Conservation (phyloP, 1,140 invertebrate species). For the Sinonovacula constricta region DNA sequence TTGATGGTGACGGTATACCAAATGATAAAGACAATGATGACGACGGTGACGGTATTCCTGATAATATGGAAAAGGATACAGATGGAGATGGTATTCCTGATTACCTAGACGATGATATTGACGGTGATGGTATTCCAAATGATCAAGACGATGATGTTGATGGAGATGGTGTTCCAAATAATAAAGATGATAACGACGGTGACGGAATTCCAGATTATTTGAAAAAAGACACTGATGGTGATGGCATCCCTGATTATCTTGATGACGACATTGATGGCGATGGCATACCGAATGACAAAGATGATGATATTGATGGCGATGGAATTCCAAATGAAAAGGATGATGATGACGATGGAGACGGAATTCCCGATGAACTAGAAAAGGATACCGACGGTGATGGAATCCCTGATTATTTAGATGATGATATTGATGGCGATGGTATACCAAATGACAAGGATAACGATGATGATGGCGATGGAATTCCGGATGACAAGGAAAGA, state of each 20-base stretch:
- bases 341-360: constrained; percentile 69
- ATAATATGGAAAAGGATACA: constrained; percentile 57
- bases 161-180: constrained; percentile 69
- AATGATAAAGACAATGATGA: constrained; percentile 62
- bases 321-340: constrained; percentile 67
- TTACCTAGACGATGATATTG: constrained; percentile 67
- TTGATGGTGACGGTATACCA: constrained; percentile 73
- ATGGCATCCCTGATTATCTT: constrained; percentile 66
- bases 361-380: constrained; percentile 68
- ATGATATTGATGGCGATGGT: constrained; percentile 73
- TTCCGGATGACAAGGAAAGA: constrained; percentile 65
- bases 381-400: constrained; percentile 68
- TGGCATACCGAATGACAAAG: constrained; percentile 59
- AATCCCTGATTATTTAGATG: constrained; percentile 65
- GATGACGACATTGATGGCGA: constrained; percentile 64
- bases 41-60: constrained; percentile 70
- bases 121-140: constrained; percentile 66
- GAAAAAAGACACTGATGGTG: constrained; percentile 59
- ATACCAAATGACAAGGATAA: constrained; percentile 66
- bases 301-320: constrained; percentile 72
- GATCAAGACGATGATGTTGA: constrained; percentile 70
- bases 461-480: constrained; percentile 70
- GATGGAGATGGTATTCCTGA: constrained; percentile 77
- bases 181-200: constrained; percentile 69
- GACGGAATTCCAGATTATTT: constrained; percentile 73